Percentiles rank a stretch among this genome's conserved stretches.
Conservation (phyloP, 2,888 invertebrate genomes). For the Liposcelis brunnea region DNA sequence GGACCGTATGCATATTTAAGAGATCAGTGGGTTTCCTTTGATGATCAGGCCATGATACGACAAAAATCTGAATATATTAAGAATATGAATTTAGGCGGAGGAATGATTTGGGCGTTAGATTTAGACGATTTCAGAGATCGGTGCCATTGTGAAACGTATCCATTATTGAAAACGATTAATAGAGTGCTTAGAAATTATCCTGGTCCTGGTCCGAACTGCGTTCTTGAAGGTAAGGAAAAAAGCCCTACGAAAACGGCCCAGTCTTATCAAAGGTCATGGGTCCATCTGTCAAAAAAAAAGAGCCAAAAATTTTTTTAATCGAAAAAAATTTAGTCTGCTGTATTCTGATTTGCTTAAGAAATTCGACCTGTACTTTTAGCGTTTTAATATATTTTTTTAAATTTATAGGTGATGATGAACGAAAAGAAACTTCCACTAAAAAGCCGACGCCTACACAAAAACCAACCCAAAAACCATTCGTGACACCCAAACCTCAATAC, state of each 20-base stretch:
- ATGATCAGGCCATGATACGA: slow-evolving; percentile 66
- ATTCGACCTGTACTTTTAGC: no score
- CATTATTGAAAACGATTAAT: slow-evolving; percentile 63
- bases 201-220: slow-evolving; percentile 44
- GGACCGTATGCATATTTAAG: slow-evolving; percentile 70
- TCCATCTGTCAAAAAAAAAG: no score
- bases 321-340: no score
- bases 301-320: no score
- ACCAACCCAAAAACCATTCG: neutral
- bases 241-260: neutral
- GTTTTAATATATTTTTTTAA: no score
- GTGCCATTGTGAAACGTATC: slow-evolving; percentile 68
- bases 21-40: slow-evolving; percentile 89
- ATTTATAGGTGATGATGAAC: no score
- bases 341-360: no score
- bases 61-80: slow-evolving; percentile 70
- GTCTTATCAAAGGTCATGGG: no score
- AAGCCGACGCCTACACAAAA: slow-evolving; percentile 10
- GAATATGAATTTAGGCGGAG: slow-evolving; percentile 62
- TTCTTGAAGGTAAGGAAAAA: slow-evolving; percentile 26
- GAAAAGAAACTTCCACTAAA: no score
- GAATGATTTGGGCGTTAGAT: slow-evolving; percentile 82
- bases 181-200: slow-evolving; percentile 53
- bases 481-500: neutral
- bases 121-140: slow-evolving; percentile 67